Evolutionary conservation across 2,113 vertebrate genomes (phyloP).

Genomic region (Prionailurus viverrinus): DNA sequence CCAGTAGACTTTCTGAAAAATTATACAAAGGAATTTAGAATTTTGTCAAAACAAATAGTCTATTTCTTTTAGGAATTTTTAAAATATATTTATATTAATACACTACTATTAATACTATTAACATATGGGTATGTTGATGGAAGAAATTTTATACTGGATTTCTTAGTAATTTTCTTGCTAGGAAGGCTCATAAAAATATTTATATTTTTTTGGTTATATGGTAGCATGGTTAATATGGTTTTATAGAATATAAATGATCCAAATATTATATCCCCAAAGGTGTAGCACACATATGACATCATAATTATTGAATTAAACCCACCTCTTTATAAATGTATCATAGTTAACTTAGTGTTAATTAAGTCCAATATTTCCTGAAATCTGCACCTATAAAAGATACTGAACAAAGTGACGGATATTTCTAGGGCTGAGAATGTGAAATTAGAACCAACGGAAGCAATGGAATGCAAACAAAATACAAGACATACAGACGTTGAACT

Average conservation of each 20-base stretch:
- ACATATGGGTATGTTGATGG: not conserved
- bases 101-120: too few relatives aligned
- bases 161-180: not conserved
- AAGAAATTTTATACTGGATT: not conserved
- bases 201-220: not conserved
- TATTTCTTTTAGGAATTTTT: not conserved
- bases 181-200: not conserved
- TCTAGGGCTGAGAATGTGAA: not conserved
- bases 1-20: not conserved
- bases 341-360: conserved; percentile 29
- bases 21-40: not conserved
- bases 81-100: not conserved
- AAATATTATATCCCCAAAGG: not conserved
- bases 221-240: not conserved
- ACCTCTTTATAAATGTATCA: not conserved
- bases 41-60: not conserved
- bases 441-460: not conserved
- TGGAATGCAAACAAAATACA: not conserved
- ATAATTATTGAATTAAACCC: conserved; percentile 23
- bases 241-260: not conserved
- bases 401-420: conserved; percentile 18
- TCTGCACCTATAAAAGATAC: not conserved
- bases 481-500: conserved; percentile 7
- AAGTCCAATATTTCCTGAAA: conserved; percentile 25
- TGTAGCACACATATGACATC: not conserved